A percentile compares a stretch with the other conserved stretches of the same genome.
These are phyloP conservation scores for Gambusia affinis DNA, from an alignment of 2,113 vertebrate species.

Conservation along the genomic window DNA sequence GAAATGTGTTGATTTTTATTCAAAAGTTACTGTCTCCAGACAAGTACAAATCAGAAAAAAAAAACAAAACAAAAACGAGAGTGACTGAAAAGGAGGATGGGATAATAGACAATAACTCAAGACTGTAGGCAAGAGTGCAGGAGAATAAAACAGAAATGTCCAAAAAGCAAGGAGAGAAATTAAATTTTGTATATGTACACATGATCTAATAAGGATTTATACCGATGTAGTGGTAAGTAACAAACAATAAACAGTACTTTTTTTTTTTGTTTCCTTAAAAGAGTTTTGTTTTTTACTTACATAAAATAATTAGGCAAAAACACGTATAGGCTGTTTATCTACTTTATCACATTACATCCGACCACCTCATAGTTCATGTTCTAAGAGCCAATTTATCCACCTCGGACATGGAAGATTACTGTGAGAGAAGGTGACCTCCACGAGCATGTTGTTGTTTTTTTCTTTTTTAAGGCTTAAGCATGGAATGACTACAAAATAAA, in stretches of 20 bases:
- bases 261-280: constrained; percentile 84
- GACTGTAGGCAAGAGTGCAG: constrained; percentile 87
- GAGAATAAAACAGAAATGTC: constrained; percentile 85
- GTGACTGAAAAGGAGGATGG: constrained; percentile 96
- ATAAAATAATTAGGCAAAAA: constrained; percentile 87
- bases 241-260: constrained; percentile 95
- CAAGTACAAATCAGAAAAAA: constrained; percentile 99
- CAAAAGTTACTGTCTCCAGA: constrained; percentile 99
- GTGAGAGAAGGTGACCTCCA: constrained; percentile 89
- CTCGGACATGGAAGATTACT: constrained; percentile 84
- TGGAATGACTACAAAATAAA: constrained; percentile 99
- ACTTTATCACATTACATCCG: constrained; percentile 79
- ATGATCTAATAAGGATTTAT: constrained; percentile 97
- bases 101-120: constrained; percentile 93
- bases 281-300: constrained; percentile 89
- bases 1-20: constrained; percentile 99
- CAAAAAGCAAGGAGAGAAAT: constrained; percentile 88
- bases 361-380: constrained; percentile 84
- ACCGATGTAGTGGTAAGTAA: constrained; percentile 98
- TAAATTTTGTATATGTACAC: constrained; percentile 90
- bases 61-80: constrained; percentile 64
- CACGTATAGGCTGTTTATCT: constrained; percentile 80
- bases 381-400: constrained; percentile 87
- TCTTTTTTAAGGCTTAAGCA: constrained; percentile 91
- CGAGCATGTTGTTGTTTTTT: constrained; percentile 78